phyloP scores from a whole-genome alignment of 2,797 vertebrate genomes.

The Sardinella longiceps region DNA sequence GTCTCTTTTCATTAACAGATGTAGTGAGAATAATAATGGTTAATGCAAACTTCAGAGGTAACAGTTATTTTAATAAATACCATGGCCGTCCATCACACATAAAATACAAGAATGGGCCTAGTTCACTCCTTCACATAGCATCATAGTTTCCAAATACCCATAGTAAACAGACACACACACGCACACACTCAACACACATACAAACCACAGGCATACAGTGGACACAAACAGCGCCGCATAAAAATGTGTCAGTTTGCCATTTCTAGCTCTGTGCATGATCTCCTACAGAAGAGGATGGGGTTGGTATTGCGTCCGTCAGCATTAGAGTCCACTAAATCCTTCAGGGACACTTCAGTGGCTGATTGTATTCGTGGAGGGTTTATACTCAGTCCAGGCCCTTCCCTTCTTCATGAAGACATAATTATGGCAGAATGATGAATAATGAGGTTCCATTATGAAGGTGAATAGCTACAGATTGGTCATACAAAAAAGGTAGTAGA shows the following conservation, averaged over 20 bases:
- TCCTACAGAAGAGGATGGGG: neutral
- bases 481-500: constrained; percentile 51
- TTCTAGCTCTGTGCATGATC: constrained; percentile 15
- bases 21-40: constrained; percentile 59
- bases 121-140: constrained; percentile 66
- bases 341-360: neutral
- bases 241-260: neutral
- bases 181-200: constrained; percentile 57
- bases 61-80: constrained; percentile 84
- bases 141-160: constrained; percentile 68
- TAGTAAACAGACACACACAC: constrained; percentile 59
- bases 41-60: constrained; percentile 68
- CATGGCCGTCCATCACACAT: constrained; percentile 74
- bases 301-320: constrained; percentile 3
- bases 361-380: neutral
- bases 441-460: neutral
- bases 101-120: constrained; percentile 63
- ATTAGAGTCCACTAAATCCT: neutral
- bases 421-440: neutral
- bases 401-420: neutral
- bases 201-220: constrained; percentile 46
- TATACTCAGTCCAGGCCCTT: neutral
- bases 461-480: neutral
- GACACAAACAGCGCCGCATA: constrained; percentile 37
- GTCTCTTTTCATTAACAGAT: constrained; percentile 37